Conservation (phyloP, 1,140 invertebrate species). For the Ephestia elutella region DNA sequence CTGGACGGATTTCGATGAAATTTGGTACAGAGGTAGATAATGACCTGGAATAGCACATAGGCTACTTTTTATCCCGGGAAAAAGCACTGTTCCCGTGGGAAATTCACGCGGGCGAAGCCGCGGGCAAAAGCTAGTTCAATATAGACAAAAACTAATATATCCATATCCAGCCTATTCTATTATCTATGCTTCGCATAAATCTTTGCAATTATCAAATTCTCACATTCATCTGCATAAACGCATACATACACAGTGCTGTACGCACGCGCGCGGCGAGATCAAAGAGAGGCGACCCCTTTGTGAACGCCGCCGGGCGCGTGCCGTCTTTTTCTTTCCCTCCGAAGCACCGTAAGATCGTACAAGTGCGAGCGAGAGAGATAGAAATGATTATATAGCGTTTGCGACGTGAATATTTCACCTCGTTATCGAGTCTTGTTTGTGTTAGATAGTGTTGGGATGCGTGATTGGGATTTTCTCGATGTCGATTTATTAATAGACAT, state of each 20-base stretch:
- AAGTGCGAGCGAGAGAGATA: constrained; percentile 49
- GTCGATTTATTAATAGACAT: constrained; percentile 43
- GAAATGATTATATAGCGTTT: constrained; percentile 61
- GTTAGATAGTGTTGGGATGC: constrained; percentile 64
- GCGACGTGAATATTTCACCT: constrained; percentile 74
- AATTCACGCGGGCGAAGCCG: too few relatives aligned
- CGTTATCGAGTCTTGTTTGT: constrained; percentile 74
- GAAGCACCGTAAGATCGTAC: constrained; percentile 26
- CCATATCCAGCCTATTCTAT: constrained; percentile 19
- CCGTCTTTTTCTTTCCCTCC: constrained; percentile 60
- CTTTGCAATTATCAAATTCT: constrained; percentile 74
- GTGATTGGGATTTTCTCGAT: constrained; percentile 37
- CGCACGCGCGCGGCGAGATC: constrained; percentile 69
- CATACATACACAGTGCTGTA: constrained; percentile 41
- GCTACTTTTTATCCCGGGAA: too few relatives aligned
- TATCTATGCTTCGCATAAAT: constrained; percentile 45
- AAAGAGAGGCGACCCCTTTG: constrained; percentile 71
- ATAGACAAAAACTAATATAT: constrained; percentile 8
- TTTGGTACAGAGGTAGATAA: too few relatives aligned
- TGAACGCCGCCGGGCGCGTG: constrained; percentile 61
- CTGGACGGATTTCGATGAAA: too few relatives aligned
- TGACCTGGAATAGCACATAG: too few relatives aligned
- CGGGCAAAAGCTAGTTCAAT: too few relatives aligned
- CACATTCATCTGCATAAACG: constrained; percentile 67
- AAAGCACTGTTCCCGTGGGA: too few relatives aligned